Base-by-base conservation (phyloP, 2,113 vertebrate genomes). In the Poeciliopsis prolifica region DNA sequence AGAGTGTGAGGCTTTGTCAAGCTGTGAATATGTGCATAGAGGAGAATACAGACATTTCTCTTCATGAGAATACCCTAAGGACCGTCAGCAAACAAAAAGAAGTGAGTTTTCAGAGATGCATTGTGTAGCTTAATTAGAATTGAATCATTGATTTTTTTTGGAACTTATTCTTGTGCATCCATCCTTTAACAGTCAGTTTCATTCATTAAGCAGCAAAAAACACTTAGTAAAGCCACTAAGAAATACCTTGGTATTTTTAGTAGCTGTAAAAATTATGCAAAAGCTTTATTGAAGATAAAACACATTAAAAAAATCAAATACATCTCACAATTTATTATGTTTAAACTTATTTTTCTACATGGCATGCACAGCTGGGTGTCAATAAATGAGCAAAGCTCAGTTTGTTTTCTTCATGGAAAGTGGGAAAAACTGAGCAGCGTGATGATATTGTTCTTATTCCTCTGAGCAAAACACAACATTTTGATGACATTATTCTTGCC, bases 131-230 rank as follows among this genome's bases (percentile, higher is more conserved):
- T 48, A 70, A 72, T 17, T 44, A 66, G 61, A 80, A 78, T 65
- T 13, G 8, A 64, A 22, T 54, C 77, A 77, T 65, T 74, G 81
- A 71, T 69, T 81, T 84, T 77, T 44, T 28, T 35, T 71, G 61
- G 48, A 85, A 74, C 28, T 65, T 75, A 66, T 66, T 2, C 4
- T 51, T 51, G 6, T 51, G 7, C 19, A 51, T 51, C 48, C 80
- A 78, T 61, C 70, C 29, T 72, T 65, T 30, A 31, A 42, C 35
- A 77, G 61, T 54, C 60, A 68, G 77, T 44, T 68, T 60, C 5
- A 73, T 77, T 79, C 69, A 79, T 68, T 30, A 68, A 83, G 79
- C 6, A n/a, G 61, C 28, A 78, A 77, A 35, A 77, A 73, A 86
- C 14, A 44, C 14, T 48, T 48, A 19, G 12, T 48, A 81, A 72